These are phyloP conservation scores for Callaeas wilsoni DNA, from an alignment of 2,113 vertebrate genomes.

Conservation along the genomic window DNA sequence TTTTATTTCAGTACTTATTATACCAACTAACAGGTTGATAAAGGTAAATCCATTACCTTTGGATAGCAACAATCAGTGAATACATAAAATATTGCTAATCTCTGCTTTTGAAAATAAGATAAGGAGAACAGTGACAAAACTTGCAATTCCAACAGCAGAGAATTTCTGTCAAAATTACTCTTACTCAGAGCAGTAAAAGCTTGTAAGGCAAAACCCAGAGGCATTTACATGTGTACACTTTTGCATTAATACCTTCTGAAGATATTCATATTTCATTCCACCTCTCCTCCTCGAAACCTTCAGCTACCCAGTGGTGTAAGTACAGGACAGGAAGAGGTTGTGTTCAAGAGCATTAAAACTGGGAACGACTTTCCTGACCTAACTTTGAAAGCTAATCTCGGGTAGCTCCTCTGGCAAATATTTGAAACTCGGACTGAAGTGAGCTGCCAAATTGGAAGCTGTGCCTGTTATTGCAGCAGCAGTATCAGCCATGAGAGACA, in stretches of 20 bases:
- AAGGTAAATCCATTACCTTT: background rate
- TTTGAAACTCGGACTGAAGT: background rate
- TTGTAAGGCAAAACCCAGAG: background rate
- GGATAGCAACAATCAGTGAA: background rate
- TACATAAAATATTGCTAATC: background rate
- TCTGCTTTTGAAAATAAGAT: background rate
- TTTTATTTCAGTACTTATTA: background rate
- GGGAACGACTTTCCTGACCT: background rate
- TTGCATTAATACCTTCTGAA: background rate
- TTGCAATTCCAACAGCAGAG: background rate
- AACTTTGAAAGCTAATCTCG: background rate
- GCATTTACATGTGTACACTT: background rate
- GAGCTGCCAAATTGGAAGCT: conserved; percentile 13
- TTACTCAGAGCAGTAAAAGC: background rate
- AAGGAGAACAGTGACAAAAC: background rate
- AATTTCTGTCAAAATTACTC: background rate
- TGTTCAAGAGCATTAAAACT: background rate
- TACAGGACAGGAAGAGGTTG: background rate
- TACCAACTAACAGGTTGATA: background rate
- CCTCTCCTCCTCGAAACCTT: background rate
- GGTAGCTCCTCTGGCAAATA: background rate
- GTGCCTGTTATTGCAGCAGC: background rate
- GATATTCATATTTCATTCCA: background rate
- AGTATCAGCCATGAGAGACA: background rate
- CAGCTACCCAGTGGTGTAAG: background rate